A percentile compares a stretch with the other conserved stretches of the same genome.
phyloP scores from a whole-genome alignment of 2,113 vertebrate genomes.

The Herpailurus yagouaroundi region DNA sequence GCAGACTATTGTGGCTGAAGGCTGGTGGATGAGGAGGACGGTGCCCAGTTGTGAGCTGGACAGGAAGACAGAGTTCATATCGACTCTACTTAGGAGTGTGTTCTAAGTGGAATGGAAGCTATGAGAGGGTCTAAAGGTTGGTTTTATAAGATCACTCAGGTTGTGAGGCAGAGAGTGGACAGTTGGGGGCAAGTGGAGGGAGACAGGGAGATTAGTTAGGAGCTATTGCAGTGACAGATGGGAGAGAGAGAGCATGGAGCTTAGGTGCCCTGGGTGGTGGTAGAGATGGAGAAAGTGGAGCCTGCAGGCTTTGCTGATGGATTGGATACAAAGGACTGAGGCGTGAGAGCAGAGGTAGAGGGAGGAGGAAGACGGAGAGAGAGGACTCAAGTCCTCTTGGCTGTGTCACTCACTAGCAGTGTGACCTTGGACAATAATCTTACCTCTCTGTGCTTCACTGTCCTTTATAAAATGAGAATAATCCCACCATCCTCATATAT shows the following conservation, averaged over 20 bases:
- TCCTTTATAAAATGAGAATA: not conserved
- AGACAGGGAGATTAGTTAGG: not conserved
- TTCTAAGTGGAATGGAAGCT: not conserved
- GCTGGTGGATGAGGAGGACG: not conserved
- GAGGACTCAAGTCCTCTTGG: not conserved
- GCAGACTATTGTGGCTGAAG: not conserved
- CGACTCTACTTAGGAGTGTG: not conserved
- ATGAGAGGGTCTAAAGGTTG: not conserved
- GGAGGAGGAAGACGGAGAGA: not conserved
- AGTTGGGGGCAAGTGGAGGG: not conserved
- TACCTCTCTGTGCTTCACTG: not conserved
- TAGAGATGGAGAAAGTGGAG: not conserved
- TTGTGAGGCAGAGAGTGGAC: not conserved
- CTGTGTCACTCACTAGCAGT: not conserved
- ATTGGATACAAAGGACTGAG: not conserved
- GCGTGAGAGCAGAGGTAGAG: too few species aligned
- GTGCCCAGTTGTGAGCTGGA: not conserved
- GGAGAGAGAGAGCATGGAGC: not conserved
- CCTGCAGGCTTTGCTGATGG: not conserved
- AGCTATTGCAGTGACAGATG: not conserved
- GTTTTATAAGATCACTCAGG: not conserved
- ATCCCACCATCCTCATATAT: not conserved
- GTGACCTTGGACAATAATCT: not conserved
- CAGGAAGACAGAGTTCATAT: not conserved
- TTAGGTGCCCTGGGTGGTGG: not conserved